Conservation (phyloP, 2,888 invertebrate species). For the Falcaria lacertinaria region DNA sequence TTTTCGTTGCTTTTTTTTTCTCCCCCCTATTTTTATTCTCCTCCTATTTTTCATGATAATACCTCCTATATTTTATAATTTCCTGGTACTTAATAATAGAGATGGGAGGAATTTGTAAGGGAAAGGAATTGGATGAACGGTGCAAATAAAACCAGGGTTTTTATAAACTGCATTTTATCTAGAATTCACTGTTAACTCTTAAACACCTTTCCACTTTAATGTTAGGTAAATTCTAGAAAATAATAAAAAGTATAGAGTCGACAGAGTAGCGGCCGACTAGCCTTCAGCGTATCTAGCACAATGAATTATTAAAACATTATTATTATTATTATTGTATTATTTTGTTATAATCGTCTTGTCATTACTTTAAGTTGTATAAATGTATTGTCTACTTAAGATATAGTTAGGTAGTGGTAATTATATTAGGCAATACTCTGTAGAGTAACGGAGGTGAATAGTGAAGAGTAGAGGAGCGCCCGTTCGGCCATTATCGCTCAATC, state of each 20-base stretch:
- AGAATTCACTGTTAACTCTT: conserved; percentile 23
- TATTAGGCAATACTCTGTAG: conserved; percentile 69
- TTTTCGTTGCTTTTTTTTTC: no score
- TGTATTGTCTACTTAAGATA: conserved; percentile 73
- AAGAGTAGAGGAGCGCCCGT: conserved; percentile 12
- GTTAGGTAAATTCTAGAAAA: conserved; percentile 46
- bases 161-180: conserved; percentile 16
- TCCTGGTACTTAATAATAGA: no score
- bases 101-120: no score
- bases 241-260: conserved; percentile 37
- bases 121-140: no score
- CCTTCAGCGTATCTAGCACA: conserved; percentile 69
- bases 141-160: no score
- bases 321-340: conserved; percentile 55
- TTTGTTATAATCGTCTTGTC: conserved; percentile 75
- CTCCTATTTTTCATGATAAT: no score
- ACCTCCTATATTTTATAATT: no score
- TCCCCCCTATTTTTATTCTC: no score
- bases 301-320: conserved; percentile 54
- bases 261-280: conserved; percentile 31
- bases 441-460: conserved; percentile 36
- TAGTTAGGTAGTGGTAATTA: conserved; percentile 75
- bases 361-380: conserved; percentile 79
- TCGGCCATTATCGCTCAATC: conserved; percentile 11
- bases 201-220: conserved; percentile 26